phyloP scores from a whole-genome alignment of 2,888 invertebrate species.

The Polia nebulosa region DNA sequence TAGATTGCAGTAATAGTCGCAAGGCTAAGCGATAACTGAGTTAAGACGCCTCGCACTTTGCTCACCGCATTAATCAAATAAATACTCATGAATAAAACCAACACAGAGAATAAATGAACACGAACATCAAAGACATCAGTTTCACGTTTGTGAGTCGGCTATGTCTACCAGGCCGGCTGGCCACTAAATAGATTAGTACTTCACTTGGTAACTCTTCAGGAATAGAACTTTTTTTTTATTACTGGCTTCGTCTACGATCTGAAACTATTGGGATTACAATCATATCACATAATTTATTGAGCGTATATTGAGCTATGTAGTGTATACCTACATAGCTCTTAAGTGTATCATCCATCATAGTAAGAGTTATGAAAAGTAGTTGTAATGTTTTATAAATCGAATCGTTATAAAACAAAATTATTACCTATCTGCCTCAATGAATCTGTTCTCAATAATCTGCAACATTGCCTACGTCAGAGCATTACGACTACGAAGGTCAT shows the following conservation, averaged over 20 bases:
- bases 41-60: constrained; percentile 7
- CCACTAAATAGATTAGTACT: background rate
- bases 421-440: constrained; percentile 6
- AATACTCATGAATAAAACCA: constrained; percentile 4
- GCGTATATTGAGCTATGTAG: background rate
- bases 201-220: background rate
- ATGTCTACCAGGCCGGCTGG: too few relatives aligned
- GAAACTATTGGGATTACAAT: background rate
- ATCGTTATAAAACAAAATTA: background rate
- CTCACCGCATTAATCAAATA: constrained; percentile 15
- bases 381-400: background rate
- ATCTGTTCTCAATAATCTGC: constrained; percentile 9
- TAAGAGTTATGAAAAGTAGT: background rate
- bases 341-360: constrained; percentile 8
- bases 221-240: background rate
- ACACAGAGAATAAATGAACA: background rate
- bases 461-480: background rate
- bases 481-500: background rate
- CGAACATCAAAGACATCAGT: constrained; percentile 11
- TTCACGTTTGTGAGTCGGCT: background rate
- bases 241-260: background rate
- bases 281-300: constrained; percentile 1
- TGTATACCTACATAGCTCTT: background rate
- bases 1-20: constrained; percentile 9
- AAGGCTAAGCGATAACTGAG: constrained; percentile 13